Conservation (phyloP, 1,140 invertebrate species). For the Drosophila varians region DNA sequence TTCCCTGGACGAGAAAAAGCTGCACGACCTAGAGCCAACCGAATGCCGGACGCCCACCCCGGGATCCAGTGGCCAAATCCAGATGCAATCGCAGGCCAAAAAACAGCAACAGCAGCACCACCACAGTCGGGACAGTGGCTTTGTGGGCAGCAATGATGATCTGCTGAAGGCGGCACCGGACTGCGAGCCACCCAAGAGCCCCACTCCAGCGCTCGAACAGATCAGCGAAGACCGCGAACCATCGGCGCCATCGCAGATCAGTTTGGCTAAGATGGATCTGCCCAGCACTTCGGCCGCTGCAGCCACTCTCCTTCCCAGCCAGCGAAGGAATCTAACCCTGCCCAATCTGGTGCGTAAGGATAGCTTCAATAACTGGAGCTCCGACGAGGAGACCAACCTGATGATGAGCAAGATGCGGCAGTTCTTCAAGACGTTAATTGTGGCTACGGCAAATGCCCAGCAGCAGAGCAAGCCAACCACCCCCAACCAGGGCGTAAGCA, state of each 20-base stretch:
- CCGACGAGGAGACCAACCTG: slow-evolving; percentile 95
- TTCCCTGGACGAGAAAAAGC: slow-evolving; percentile 84
- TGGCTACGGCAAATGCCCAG: slow-evolving; percentile 86
- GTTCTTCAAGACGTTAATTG: slow-evolving; percentile 95
- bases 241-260: slow-evolving; percentile 11
- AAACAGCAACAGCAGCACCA: slow-evolving; percentile 84
- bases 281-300: slow-evolving; percentile 50
- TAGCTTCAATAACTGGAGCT: slow-evolving; percentile 96
- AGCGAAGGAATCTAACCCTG: slow-evolving; percentile 48
- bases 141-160: slow-evolving; percentile 94
- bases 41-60: slow-evolving; percentile 85
- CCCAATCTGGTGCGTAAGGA: slow-evolving; percentile 88
- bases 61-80: slow-evolving; percentile 44
- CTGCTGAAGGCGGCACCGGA: slow-evolving; percentile 88
- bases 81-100: slow-evolving; percentile 67
- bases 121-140: slow-evolving; percentile 93
- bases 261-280: slow-evolving; percentile 68
- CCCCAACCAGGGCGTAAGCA: slow-evolving; percentile 84
- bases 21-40: slow-evolving; percentile 66
- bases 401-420: slow-evolving; percentile 98
- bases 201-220: slow-evolving; percentile 63
- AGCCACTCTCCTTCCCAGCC: not conserved
- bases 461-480: slow-evolving; percentile 83
- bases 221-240: slow-evolving; percentile 82
- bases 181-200: slow-evolving; percentile 78